These are phyloP conservation scores for Melinaea marsaeus DNA, from an alignment of 2,888 invertebrate genomes.

Conservation along the genomic window DNA sequence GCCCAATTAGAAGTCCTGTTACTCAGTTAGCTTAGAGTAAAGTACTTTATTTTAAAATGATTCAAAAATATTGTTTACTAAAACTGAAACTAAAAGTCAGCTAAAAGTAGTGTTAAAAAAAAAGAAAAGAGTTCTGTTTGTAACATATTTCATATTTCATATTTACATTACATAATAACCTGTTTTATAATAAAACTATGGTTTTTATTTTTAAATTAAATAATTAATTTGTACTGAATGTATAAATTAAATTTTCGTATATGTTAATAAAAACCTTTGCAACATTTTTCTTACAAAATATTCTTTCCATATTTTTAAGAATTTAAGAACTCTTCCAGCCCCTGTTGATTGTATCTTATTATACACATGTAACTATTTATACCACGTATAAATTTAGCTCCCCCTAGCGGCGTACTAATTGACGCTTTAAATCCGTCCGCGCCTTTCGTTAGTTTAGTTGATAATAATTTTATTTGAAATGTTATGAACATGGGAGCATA, in stretches of 20 bases:
- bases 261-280: neutral
- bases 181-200: no score
- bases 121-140: no score
- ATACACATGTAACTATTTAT: slow-evolving; percentile 56
- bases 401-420: slow-evolving; percentile 61
- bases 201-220: no score
- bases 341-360: slow-evolving; percentile 6
- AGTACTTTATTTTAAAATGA: no score
- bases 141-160: no score
- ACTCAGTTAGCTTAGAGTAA: no score
- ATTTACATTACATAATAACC: no score
- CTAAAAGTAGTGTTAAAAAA: no score
- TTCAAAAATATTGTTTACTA: no score
- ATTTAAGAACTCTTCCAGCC: slow-evolving; percentile 11
- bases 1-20: no score
- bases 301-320: neutral
- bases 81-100: no score
- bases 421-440: slow-evolving; percentile 70
- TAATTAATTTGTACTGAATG: no score
- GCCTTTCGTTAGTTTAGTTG: slow-evolving; percentile 38
- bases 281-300: neutral
- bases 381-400: slow-evolving; percentile 58
- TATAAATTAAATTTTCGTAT: neutral
- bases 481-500: slow-evolving; percentile 16
- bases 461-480: slow-evolving; percentile 29